Percentiles rank a stretch among this genome's conserved stretches.
phyloP scores from a whole-genome alignment of 2,113 vertebrate genomes.

The Fulmarus glacialis region DNA sequence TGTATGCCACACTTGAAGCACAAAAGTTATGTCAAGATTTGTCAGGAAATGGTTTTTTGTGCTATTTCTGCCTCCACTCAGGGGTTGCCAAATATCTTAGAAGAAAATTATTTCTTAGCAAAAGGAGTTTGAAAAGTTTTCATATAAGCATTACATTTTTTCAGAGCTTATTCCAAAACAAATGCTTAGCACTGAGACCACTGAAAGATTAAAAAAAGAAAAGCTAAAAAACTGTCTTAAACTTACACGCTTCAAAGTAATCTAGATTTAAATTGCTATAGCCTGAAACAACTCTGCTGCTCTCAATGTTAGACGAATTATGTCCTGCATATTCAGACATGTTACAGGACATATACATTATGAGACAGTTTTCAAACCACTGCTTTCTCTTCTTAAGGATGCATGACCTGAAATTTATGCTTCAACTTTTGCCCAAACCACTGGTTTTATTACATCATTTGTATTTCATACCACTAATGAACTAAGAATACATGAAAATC shows the following conservation, averaged over 20 bases:
- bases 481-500: neutral
- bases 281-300: conserved; percentile 16
- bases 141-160: neutral
- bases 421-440: neutral
- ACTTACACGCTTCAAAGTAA: conserved; percentile 1
- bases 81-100: neutral
- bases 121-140: neutral
- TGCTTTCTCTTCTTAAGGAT: neutral
- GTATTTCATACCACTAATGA: neutral
- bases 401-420: neutral
- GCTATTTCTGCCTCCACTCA: neutral
- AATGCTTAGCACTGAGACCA: neutral
- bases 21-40: neutral
- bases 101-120: neutral
- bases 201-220: neutral
- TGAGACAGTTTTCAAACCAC: neutral
- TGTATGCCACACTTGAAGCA: neutral
- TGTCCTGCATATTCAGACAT: neutral
- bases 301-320: conserved; percentile 8
- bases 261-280: neutral
- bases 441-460: neutral
- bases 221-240: neutral
- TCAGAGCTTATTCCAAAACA: conserved; percentile 6
- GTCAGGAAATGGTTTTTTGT: neutral
- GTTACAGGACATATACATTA: neutral